Percentiles rank a stretch among this genome's conserved stretches.
phyloP scores from a whole-genome alignment of 2,113 vertebrate genomes.

The cattle (Bos taurus) region ARS-UCD2.0 NC_037330.1:104412001-104412500 shows the following conservation, averaged over 20 bases:
- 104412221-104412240: neutral
- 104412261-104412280: neutral
- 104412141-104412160: slow-evolving; percentile 1
- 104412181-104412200: neutral
- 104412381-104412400: neutral
- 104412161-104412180: slow-evolving; percentile 3
- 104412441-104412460: neutral
- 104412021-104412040: neutral
- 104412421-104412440: neutral
- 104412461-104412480: neutral
- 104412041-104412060: neutral
- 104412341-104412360: neutral
- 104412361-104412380: neutral
- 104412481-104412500: neutral
- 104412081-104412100: neutral
- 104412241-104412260: neutral
- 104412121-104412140: slow-evolving; percentile 2
- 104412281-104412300: neutral
- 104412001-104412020: neutral
- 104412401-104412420: neutral
- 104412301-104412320: neutral
- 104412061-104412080: slow-evolving; percentile 13
- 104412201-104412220: neutral
- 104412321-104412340: neutral
- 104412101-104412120: neutral